Evolutionary conservation across 2,888 invertebrate genomes (phyloP).

Genomic region (Nesidiocoris tenuis): DNA sequence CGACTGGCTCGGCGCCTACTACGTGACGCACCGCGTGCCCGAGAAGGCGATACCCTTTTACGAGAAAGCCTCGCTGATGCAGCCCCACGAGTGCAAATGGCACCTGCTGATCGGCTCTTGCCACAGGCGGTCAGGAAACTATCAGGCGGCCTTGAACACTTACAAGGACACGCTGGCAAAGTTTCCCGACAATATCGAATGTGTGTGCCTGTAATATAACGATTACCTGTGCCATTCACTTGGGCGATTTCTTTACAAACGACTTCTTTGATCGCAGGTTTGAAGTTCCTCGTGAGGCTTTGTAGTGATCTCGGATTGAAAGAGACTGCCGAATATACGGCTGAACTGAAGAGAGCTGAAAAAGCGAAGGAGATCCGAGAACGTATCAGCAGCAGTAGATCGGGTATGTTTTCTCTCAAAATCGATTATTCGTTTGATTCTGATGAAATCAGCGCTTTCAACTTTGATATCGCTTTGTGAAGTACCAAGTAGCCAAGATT

Average conservation of each 20-base stretch:
- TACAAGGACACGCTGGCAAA: slow-evolving; percentile 82
- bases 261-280: no score
- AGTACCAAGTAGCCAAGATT: no score
- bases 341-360: slow-evolving; percentile 76
- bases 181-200: slow-evolving; percentile 94
- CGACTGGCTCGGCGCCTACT: slow-evolving; percentile 86
- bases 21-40: slow-evolving; percentile 81
- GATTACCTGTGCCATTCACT: no score
- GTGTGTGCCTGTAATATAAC: slow-evolving; percentile 63
- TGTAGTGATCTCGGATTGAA: slow-evolving; percentile 87
- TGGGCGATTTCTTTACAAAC: no score
- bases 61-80: slow-evolving; percentile 72
- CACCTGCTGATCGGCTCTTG: slow-evolving; percentile 83
- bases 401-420: slow-evolving; percentile 34
- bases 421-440: background rate
- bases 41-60: slow-evolving; percentile 84
- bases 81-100: slow-evolving; percentile 81
- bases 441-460: no score
- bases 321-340: slow-evolving; percentile 81
- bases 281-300: slow-evolving; percentile 83
- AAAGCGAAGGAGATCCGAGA: slow-evolving; percentile 61
- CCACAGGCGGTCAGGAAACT: slow-evolving; percentile 77
- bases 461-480: no score
- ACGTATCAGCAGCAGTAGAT: slow-evolving; percentile 60
- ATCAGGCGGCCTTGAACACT: slow-evolving; percentile 76